A percentile compares a stretch with the other conserved stretches of the same genome.
Evolutionary conservation across 2,797 vertebrate species (phyloP).

Genomic region (Phoebastria nigripes): DNA sequence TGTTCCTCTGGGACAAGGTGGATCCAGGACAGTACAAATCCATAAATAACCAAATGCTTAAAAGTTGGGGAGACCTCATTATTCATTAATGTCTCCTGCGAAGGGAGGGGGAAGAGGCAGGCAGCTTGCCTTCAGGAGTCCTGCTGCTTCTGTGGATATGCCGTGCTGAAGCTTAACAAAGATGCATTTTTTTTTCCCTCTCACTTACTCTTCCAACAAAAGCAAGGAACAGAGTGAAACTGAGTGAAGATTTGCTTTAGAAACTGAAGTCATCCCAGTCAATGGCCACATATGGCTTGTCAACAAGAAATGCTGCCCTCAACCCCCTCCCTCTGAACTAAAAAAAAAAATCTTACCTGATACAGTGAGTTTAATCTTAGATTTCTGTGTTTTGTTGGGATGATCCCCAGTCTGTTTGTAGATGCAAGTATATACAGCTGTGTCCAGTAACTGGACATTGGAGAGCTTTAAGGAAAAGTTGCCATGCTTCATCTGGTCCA

Average conservation of each 20-base stretch:
- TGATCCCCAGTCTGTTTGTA: neutral
- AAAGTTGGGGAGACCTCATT: neutral
- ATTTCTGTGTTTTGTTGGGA: neutral
- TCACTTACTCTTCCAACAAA: neutral
- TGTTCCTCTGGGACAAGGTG: neutral
- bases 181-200: neutral
- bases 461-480: constrained; percentile 56
- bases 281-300: neutral
- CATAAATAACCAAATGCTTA: neutral
- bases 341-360: neutral
- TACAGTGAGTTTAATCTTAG: constrained; percentile 6
- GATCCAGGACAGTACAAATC: neutral
- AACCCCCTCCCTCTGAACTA: neutral
- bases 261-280: neutral
- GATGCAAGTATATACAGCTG: constrained; percentile 29
- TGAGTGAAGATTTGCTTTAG: neutral
- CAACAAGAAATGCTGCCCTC: neutral
- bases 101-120: neutral
- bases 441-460: neutral
- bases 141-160: neutral
- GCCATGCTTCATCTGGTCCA: constrained; percentile 12
- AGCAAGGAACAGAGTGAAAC: neutral
- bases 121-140: neutral
- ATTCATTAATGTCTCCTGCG: neutral
- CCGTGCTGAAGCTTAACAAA: neutral